Conservation (phyloP, 2,797 vertebrate genomes). For the Rhinophrynus dorsalis region DNA sequence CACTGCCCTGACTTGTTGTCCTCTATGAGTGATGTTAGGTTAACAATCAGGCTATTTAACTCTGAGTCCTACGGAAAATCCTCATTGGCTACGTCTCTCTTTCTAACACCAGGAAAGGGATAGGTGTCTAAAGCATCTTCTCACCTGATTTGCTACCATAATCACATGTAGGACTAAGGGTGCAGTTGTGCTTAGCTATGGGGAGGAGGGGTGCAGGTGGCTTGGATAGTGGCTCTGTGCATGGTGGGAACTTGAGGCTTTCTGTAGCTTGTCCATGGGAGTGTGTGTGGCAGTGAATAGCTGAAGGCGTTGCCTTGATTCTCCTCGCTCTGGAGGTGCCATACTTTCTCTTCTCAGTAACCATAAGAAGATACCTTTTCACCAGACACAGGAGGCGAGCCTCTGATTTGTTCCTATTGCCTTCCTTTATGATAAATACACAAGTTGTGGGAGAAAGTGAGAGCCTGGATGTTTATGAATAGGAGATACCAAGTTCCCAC, state of each 20-base stretch:
- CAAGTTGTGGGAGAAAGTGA: slow-evolving; percentile 1
- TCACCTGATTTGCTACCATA: too few relatives aligned
- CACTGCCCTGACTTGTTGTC: slow-evolving; percentile 59
- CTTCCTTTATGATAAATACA: neutral
- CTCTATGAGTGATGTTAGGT: neutral
- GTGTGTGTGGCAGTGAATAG: slow-evolving; percentile 63
- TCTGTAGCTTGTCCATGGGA: neutral
- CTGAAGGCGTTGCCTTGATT: slow-evolving; percentile 81
- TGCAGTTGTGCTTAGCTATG: neutral
- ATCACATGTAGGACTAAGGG: neutral
- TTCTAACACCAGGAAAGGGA: too few relatives aligned
- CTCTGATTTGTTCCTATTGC: neutral
- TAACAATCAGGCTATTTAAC: neutral
- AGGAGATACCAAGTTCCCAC: neutral
- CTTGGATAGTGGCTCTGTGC: too few relatives aligned
- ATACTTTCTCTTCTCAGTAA: slow-evolving; percentile 27
- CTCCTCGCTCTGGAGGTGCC: slow-evolving; percentile 74
- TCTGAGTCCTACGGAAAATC: too few relatives aligned
- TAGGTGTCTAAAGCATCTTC: too few relatives aligned
- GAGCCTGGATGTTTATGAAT: neutral
- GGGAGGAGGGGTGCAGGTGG: neutral
- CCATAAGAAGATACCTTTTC: neutral
- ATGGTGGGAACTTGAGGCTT: slow-evolving; percentile 53
- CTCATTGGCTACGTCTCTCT: too few relatives aligned
- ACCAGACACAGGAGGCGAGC: neutral